A percentile compares a stretch with the other conserved stretches of the same genome.
Evolutionary conservation across 2,888 invertebrate genomes (phyloP).

Genomic region (Rhagonycha fulva): DNA sequence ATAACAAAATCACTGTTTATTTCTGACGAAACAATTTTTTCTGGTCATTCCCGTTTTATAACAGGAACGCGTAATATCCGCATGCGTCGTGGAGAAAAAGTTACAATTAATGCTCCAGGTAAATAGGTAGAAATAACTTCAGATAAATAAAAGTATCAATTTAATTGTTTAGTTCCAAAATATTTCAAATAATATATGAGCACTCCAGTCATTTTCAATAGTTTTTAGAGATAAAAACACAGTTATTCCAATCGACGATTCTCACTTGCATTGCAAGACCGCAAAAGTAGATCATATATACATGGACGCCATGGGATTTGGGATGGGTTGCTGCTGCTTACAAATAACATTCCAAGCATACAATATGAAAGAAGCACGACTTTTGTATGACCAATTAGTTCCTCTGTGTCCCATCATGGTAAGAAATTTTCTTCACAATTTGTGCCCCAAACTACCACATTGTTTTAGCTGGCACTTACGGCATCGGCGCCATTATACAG

Average conservation of each 20-base stretch:
- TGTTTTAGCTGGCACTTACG: slow-evolving; percentile 83
- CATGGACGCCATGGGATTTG: slow-evolving; percentile 99
- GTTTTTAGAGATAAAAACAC: slow-evolving; percentile 91
- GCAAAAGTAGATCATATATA: slow-evolving; percentile 91
- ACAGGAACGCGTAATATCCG: slow-evolving; percentile 94
- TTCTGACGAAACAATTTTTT: slow-evolving; percentile 92
- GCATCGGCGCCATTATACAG: slow-evolving; percentile 96
- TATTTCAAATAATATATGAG: no score
- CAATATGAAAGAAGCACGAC: slow-evolving; percentile 93
- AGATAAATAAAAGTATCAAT: no score
- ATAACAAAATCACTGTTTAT: slow-evolving; percentile 88
- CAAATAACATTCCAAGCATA: slow-evolving; percentile 97
- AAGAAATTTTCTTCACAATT: slow-evolving; percentile 38
- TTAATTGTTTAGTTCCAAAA: no score
- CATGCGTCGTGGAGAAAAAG: slow-evolving; percentile 89
- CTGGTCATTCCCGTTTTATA: slow-evolving; percentile 94
- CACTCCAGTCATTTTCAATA: slow-evolving; percentile 46
- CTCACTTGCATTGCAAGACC: slow-evolving; percentile 65
- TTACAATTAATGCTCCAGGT: slow-evolving; percentile 96
- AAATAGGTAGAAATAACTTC: no score
- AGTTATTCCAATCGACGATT: slow-evolving; percentile 80
- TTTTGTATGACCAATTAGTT: slow-evolving; percentile 95
- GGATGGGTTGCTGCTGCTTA: slow-evolving; percentile 98
- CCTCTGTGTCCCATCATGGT: slow-evolving; percentile 97
- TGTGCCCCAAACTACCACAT: background rate